phyloP scores from a whole-genome alignment of 2,113 vertebrate genomes.

The Chascanopsetta lugubris region DNA sequence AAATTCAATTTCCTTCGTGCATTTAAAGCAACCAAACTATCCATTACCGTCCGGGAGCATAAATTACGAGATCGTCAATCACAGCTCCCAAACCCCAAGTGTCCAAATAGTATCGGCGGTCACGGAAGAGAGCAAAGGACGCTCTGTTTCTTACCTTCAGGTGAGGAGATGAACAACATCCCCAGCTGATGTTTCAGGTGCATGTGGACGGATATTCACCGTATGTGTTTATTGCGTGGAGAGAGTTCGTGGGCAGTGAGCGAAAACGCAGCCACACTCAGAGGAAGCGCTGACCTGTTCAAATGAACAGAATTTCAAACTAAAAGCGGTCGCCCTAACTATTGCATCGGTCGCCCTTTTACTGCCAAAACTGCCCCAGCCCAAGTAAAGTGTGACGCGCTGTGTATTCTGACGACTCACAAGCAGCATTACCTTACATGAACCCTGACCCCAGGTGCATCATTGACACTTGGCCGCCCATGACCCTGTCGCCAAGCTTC shows the following conservation, averaged over 20 bases:
- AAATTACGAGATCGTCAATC: constrained; percentile 64
- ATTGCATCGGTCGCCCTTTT: too few relatives aligned
- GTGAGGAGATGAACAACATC: constrained; percentile 14
- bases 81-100: constrained; percentile 46
- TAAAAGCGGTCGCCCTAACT: background rate
- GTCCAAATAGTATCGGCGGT: constrained; percentile 46
- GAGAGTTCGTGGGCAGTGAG: constrained; percentile 25
- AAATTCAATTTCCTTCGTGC: constrained; percentile 20
- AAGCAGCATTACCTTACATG: too few relatives aligned
- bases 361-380: background rate
- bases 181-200: constrained; percentile 36
- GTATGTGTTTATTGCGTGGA: constrained; percentile 46
- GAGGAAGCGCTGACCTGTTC: constrained; percentile 12
- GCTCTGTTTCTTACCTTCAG: constrained; percentile 20
- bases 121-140: constrained; percentile 21
- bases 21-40: constrained; percentile 32
- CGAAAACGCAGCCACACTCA: constrained; percentile 42
- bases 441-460: too few relatives aligned
- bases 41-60: constrained; percentile 46
- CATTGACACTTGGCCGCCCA: too few relatives aligned
- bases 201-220: constrained; percentile 28
- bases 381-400: too few relatives aligned
- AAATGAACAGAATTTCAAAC: background rate
- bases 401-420: too few relatives aligned
- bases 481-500: too few relatives aligned